phyloP scores from a whole-genome alignment of 2,888 invertebrate genomes.

The Lithophane socia region DNA sequence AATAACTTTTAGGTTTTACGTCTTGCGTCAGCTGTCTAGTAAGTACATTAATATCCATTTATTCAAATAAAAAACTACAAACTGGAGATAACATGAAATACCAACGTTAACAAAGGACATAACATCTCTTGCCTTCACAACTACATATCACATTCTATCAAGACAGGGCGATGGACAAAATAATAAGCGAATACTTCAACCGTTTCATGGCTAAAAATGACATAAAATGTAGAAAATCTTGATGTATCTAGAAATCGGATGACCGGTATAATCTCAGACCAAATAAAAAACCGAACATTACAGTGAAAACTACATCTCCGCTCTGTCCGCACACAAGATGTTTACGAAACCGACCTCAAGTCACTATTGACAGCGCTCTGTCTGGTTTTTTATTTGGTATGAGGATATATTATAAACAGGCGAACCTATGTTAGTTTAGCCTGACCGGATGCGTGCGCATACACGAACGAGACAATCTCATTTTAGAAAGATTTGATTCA shows the following conservation, averaged over 20 bases:
- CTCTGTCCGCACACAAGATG: too few species aligned
- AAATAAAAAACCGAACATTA: too few species aligned
- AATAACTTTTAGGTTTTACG: constrained; percentile 11
- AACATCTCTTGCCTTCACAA: constrained; percentile 21
- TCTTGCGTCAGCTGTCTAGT: constrained; percentile 10
- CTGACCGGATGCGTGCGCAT: background rate
- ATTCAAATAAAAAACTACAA: constrained; percentile 14
- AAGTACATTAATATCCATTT: constrained; percentile 14
- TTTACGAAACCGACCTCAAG: too few species aligned
- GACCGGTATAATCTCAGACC: background rate
- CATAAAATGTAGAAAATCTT: background rate
- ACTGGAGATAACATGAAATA: constrained; percentile 32
- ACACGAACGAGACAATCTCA: background rate
- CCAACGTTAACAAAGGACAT: constrained; percentile 15
- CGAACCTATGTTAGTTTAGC: background rate
- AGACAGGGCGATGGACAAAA: constrained; percentile 46
- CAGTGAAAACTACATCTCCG: too few species aligned
- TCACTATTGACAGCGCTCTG: too few species aligned
- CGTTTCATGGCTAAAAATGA: background rate
- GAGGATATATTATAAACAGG: background rate
- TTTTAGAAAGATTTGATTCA: background rate
- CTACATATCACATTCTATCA: constrained; percentile 38
- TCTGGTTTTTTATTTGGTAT: too few species aligned
- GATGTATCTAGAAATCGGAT: background rate
- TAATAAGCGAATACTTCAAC: background rate